Conservation (phyloP, 2,113 vertebrate species). For the Poeciliopsis turrubarensis region DNA sequence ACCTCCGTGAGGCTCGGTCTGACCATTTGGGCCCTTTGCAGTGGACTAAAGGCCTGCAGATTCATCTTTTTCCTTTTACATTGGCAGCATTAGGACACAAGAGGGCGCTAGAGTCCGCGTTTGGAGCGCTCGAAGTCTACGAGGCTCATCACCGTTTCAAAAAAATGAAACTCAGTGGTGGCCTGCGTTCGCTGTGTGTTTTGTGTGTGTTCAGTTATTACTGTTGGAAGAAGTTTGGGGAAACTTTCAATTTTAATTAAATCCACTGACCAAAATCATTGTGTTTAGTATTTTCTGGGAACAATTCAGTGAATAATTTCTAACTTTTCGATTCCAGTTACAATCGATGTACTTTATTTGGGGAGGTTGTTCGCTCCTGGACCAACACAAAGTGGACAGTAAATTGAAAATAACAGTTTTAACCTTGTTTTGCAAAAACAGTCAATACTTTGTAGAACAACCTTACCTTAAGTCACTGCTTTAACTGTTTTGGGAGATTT, state of each 20-base stretch:
- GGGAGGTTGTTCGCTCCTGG: too few relatives aligned
- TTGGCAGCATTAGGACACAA: slow-evolving; percentile 31
- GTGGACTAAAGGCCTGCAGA: neutral
- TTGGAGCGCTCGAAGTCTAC: neutral
- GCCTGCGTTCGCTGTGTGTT: neutral
- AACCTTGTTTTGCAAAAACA: too few relatives aligned
- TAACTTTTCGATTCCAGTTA: too few relatives aligned
- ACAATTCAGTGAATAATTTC: neutral
- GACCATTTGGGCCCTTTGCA: slow-evolving; percentile 18
- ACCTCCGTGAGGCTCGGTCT: neutral
- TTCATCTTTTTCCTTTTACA: neutral
- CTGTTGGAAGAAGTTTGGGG: neutral
- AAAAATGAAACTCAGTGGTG: neutral
- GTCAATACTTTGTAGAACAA: too few relatives aligned
- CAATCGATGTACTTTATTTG: too few relatives aligned
- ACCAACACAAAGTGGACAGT: too few relatives aligned
- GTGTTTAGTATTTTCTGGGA: neutral
- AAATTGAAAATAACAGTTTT: too few relatives aligned
- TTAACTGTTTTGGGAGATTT: too few relatives aligned
- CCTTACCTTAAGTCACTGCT: too few relatives aligned
- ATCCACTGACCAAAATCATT: neutral
- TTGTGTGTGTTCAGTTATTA: neutral
- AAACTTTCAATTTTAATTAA: neutral
- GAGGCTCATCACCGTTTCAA: neutral
- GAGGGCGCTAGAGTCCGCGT: slow-evolving; percentile 68